Conservation (phyloP, 2,113 vertebrate genomes). For the Empidonax alnorum region DNA sequence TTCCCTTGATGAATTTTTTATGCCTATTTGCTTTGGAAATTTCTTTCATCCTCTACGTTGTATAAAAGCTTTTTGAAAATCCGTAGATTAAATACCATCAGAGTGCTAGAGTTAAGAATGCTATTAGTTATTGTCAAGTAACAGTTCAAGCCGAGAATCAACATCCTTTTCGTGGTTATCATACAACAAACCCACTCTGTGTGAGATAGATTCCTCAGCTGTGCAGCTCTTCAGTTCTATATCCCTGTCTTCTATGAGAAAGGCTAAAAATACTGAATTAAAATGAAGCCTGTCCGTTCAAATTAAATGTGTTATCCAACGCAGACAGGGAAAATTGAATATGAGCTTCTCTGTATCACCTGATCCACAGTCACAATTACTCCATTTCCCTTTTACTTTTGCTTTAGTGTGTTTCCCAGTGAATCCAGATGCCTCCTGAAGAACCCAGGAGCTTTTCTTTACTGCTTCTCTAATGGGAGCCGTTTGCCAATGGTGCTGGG, state of each 20-base stretch:
- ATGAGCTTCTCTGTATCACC: not conserved
- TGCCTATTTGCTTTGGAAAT: slow-evolving; percentile 16
- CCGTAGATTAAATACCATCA: not conserved
- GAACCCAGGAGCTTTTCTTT: not conserved
- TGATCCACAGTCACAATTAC: not conserved
- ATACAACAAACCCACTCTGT: not conserved
- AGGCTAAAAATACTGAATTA: not conserved
- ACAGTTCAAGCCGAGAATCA: not conserved
- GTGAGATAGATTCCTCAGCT: not conserved
- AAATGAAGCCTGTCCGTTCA: not conserved
- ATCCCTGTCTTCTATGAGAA: not conserved
- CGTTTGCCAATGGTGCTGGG: not conserved
- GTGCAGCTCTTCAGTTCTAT: not conserved
- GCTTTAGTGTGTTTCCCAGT: not conserved
- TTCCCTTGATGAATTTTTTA: not conserved
- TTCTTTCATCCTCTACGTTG: not conserved
- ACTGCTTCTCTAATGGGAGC: not conserved
- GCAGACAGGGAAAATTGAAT: not conserved
- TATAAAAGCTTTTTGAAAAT: not conserved
- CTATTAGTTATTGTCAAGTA: not conserved
- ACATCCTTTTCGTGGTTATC: not conserved
- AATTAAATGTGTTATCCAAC: not conserved
- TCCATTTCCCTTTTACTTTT: not conserved
- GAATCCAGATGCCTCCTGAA: not conserved
- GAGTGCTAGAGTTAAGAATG: not conserved